Evolutionary conservation across 2,797 vertebrate species (phyloP).

Genomic region (Malacoraja senta): DNA sequence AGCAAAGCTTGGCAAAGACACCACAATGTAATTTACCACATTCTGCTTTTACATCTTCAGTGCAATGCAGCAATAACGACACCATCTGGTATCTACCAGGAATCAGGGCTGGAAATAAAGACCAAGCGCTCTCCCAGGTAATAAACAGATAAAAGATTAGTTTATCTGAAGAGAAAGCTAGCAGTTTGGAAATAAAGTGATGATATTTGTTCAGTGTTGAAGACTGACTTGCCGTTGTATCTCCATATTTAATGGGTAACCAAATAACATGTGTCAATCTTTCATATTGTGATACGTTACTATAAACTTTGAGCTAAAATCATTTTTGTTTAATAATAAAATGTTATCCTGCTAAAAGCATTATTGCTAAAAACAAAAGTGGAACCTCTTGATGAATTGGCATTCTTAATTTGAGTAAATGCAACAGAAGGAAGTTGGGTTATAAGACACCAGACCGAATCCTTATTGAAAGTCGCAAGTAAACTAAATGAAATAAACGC

Average conservation of each 20-base stretch:
- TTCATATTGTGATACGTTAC: background rate
- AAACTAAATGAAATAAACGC: background rate
- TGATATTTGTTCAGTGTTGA: background rate
- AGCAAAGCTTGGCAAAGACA: background rate
- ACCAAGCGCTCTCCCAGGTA: background rate
- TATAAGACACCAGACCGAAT: background rate
- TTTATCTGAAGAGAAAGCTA: background rate
- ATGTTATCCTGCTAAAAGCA: background rate
- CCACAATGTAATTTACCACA: background rate
- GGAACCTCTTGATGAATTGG: background rate
- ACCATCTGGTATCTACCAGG: constrained; percentile 20
- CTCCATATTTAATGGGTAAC: background rate
- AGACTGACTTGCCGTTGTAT: background rate
- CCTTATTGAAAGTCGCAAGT: constrained; percentile 1
- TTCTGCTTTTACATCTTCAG: background rate
- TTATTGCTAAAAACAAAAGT: background rate
- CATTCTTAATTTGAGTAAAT: background rate
- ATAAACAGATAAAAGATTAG: background rate
- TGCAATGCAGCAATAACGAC: constrained; percentile 26
- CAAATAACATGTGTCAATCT: background rate
- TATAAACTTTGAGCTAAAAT: constrained; percentile 5
- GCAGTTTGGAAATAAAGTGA: background rate
- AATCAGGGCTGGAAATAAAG: background rate
- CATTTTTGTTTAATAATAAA: background rate
- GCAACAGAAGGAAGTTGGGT: too few relatives aligned